These are phyloP conservation scores for Diorhabda carinulata DNA, from an alignment of 1,140 invertebrate genomes.

Conservation along the genomic window DNA sequence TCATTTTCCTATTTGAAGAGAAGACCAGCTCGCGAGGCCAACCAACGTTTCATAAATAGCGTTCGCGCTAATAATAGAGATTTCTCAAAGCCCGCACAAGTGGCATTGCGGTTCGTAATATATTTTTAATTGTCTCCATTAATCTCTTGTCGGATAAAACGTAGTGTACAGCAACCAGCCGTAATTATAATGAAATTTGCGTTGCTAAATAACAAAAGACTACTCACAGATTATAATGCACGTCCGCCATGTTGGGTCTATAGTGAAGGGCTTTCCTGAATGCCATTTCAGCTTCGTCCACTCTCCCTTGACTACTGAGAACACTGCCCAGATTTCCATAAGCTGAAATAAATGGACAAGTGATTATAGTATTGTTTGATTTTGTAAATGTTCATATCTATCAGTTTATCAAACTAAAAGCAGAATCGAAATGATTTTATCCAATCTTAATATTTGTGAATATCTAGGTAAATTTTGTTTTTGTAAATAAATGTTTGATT, in stretches of 20 bases:
- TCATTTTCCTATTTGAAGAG: not conserved
- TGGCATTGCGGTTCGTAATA: constrained; percentile 10
- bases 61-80: not conserved
- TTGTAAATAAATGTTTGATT: too few relatives aligned
- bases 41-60: not conserved
- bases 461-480: too few relatives aligned
- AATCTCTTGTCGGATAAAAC: constrained; percentile 10
- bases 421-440: too few relatives aligned
- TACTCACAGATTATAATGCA: constrained; percentile 97
- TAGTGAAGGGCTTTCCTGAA: constrained; percentile 81
- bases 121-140: constrained; percentile 22
- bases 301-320: constrained; percentile 77
- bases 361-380: not conserved
- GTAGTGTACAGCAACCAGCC: constrained; percentile 7
- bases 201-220: constrained; percentile 18
- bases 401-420: too few relatives aligned
- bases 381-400: too few relatives aligned
- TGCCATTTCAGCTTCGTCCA: constrained; percentile 80
- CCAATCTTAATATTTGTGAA: too few relatives aligned
- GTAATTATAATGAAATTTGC: constrained; percentile 19
- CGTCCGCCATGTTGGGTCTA: constrained; percentile 93
- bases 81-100: constrained; percentile 1
- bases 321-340: constrained; percentile 91
- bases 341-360: constrained; percentile 61
- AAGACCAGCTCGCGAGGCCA: not conserved